Evolutionary conservation across 2,113 vertebrate species (phyloP).

Genomic region (Cochlearius cochlearius): DNA sequence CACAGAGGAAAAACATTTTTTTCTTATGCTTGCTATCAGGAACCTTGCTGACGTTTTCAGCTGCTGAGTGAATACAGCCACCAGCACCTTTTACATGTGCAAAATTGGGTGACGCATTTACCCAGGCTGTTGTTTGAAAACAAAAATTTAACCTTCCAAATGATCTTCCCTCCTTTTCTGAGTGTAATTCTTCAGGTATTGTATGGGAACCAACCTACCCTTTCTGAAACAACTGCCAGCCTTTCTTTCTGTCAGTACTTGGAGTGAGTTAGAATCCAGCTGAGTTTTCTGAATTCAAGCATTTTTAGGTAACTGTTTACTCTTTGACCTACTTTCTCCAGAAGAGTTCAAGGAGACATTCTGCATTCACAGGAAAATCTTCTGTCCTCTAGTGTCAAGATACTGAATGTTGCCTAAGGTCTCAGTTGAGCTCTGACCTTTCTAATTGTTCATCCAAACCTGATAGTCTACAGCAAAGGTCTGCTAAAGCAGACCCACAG

Average conservation of each 20-base stretch:
- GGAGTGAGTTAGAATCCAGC: neutral
- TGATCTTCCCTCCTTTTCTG: neutral
- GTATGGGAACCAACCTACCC: accelerated
- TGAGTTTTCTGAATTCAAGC: neutral
- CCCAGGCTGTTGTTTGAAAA: neutral
- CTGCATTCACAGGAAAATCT: neutral
- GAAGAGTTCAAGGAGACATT: neutral
- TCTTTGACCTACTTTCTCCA: neutral
- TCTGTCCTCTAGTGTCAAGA: neutral
- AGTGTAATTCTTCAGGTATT: neutral
- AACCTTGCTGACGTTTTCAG: neutral
- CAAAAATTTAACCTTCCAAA: neutral
- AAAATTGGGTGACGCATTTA: neutral
- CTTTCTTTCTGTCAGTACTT: neutral
- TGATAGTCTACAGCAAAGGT: neutral
- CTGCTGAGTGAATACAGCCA: neutral
- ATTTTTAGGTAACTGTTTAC: neutral
- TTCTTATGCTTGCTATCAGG: neutral
- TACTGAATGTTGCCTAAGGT: neutral
- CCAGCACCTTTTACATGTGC: neutral
- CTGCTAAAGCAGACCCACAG: neutral
- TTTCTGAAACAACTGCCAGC: neutral
- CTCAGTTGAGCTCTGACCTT: neutral
- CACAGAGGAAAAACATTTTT: neutral
- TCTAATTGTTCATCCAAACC: neutral